Conservation (phyloP, 2,113 vertebrate species). For the Microtus oregoni region DNA sequence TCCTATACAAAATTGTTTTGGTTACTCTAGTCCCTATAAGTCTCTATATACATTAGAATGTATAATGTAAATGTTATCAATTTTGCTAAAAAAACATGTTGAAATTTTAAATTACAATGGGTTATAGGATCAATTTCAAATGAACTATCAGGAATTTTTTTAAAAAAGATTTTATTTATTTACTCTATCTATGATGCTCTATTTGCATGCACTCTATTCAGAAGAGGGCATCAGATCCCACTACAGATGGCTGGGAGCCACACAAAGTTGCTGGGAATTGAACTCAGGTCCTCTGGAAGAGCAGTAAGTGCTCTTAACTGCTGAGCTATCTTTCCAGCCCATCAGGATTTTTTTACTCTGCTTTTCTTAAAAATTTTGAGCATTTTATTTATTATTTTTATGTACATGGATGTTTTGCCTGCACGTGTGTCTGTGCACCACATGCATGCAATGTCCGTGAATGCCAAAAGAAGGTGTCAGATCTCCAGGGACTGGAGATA, state of each 20-base stretch:
- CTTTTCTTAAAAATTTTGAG: neutral
- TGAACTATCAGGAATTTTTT: neutral
- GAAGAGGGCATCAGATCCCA: too few species aligned
- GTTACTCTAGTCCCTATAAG: neutral
- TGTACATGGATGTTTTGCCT: neutral
- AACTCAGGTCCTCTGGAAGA: too few species aligned
- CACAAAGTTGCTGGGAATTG: too few species aligned
- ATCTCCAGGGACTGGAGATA: neutral
- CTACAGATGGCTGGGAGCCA: too few species aligned
- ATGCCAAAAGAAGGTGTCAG: neutral
- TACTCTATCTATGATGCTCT: too few species aligned
- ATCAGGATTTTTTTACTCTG: neutral
- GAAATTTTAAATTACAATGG: neutral
- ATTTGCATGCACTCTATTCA: too few species aligned
- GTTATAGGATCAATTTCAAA: neutral
- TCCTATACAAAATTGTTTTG: constrained; percentile 41
- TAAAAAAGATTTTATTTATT: too few species aligned
- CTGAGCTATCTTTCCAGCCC: too few species aligned
- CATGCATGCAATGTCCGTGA: neutral
- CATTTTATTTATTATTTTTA: neutral
- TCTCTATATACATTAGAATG: neutral
- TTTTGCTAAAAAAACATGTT: neutral
- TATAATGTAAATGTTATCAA: neutral
- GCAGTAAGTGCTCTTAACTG: too few species aligned
- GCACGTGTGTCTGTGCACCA: neutral